Conservation (phyloP, 2,797 vertebrate species). For the Varecia variegata region DNA sequence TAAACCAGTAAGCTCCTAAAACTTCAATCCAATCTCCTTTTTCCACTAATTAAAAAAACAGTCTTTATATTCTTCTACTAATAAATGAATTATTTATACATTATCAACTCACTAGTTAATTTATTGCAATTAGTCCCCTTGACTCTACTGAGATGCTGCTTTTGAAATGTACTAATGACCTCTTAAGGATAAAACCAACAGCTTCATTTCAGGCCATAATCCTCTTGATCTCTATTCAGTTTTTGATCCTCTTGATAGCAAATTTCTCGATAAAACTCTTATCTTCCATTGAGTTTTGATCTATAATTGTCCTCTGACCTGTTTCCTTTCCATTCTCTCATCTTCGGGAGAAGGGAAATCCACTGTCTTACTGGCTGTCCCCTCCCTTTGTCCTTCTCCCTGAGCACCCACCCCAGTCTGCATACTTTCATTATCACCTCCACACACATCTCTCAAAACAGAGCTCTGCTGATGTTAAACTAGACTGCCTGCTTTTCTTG, state of each 20-base stretch:
- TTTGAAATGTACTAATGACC: not conserved
- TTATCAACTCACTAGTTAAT: not conserved
- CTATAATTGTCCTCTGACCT: not conserved
- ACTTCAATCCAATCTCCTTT: not conserved
- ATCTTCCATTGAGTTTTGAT: not conserved
- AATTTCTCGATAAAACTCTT: not conserved
- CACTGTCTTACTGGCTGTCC: not conserved
- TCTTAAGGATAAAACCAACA: not conserved
- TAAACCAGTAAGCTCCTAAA: not conserved
- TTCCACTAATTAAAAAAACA: not conserved
- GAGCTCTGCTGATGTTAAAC: not conserved
- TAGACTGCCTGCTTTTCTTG: not conserved
- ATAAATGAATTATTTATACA: not conserved
- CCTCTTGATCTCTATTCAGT: not conserved
- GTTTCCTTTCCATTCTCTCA: not conserved
- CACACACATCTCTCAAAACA: not conserved
- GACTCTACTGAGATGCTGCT: not conserved
- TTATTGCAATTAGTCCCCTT: not conserved
- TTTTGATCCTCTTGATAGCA: not conserved
- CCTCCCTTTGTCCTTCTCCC: not conserved
- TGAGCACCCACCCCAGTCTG: not conserved
- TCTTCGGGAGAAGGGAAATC: not conserved
- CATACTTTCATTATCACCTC: not conserved
- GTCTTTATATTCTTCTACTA: not conserved
- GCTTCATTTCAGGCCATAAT: not conserved